phyloP scores from a whole-genome alignment of 2,888 invertebrate genomes.

The Glyphotaelius pellucidus region DNA sequence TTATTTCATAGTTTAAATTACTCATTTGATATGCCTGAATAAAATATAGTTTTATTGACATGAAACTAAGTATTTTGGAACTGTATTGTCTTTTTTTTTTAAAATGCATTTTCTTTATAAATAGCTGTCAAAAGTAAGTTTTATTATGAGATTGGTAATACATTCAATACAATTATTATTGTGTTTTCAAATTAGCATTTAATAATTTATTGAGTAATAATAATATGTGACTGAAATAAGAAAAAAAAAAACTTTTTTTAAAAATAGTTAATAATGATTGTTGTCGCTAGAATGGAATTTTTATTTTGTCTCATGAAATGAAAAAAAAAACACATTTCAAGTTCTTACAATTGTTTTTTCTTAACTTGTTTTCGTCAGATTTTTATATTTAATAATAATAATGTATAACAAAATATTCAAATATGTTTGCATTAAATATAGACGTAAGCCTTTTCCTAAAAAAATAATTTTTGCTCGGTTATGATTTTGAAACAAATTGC shows the following conservation, averaged over 20 bases:
- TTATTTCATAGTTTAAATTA: not conserved
- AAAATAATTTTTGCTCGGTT: not conserved
- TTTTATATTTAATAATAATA: not conserved
- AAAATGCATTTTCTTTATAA: not conserved
- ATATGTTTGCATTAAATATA: constrained; percentile 8
- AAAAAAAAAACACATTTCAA: not conserved
- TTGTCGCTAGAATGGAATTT: not conserved
- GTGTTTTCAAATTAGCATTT: not conserved
- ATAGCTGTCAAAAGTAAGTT: not conserved
- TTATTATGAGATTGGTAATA: not conserved
- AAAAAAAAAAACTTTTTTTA: not conserved
- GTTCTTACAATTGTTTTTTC: not conserved
- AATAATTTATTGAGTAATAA: not conserved
- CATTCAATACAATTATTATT: not conserved
- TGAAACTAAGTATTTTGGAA: not conserved
- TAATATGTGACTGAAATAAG: not conserved
- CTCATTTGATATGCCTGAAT: not conserved
- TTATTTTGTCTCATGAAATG: not conserved
- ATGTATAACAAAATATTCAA: not conserved
- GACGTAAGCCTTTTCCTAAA: not conserved
- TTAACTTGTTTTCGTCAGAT: not conserved
- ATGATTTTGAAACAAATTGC: not conserved
- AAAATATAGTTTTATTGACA: not conserved
- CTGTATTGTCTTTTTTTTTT: not conserved
- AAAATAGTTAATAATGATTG: not conserved